Evolutionary conservation across 92 coral and sea anemone genomes (phyloP).

Genomic region (Parazoanthus darwini): DNA sequence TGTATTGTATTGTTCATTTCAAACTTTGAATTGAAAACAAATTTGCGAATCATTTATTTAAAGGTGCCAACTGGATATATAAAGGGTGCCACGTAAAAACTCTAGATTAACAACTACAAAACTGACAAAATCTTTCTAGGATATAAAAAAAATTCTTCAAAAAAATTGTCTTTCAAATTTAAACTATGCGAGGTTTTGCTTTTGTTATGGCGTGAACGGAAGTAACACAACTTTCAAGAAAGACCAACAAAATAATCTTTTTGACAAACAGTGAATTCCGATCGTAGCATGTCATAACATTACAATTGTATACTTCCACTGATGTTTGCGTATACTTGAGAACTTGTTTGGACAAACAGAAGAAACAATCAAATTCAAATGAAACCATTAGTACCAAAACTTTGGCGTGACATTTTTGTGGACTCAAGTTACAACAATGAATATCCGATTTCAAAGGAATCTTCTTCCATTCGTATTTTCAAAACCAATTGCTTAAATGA

Average conservation of each 20-base stretch:
- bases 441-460: neutral
- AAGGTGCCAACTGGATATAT: no score
- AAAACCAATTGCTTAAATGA: neutral
- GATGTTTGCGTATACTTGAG: slow-evolving; percentile 25
- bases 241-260: neutral
- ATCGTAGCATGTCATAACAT: neutral
- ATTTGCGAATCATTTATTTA: no score
- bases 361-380: slow-evolving; percentile 24
- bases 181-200: no score
- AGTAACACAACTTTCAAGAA: neutral
- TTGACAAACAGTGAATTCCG: slow-evolving; percentile 2
- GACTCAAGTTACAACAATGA: neutral
- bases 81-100: no score
- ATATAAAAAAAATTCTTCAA: no score
- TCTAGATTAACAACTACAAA: no score
- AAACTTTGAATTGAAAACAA: no score
- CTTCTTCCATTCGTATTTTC: neutral
- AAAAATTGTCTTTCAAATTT: no score
- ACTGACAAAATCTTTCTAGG: no score
- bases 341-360: slow-evolving; percentile 17
- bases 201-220: neutral
- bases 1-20: no score
- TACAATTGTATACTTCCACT: neutral
- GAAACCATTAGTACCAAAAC: neutral
- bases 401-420: slow-evolving; percentile 10